A percentile compares a stretch with the other conserved stretches of the same genome.
These are phyloP conservation scores for Epinephelus moara DNA, from an alignment of 2,113 vertebrate genomes.

Conservation along the genomic window DNA sequence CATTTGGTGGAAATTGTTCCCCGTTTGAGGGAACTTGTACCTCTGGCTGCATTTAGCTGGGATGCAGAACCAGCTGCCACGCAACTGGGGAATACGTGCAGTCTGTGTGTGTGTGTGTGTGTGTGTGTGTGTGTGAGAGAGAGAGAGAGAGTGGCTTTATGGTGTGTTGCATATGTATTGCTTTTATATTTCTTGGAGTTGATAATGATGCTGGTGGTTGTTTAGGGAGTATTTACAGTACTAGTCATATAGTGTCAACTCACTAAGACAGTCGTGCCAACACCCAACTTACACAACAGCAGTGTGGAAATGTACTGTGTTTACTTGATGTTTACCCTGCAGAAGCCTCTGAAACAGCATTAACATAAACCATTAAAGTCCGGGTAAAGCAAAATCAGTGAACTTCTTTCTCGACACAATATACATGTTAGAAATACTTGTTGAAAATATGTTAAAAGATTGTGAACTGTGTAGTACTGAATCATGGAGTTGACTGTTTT, in stretches of 20 bases:
- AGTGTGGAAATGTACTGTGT: conserved; percentile 18
- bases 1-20: conserved; percentile 71
- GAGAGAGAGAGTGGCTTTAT: conserved; percentile 13
- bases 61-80: conserved; percentile 58
- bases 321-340: neutral
- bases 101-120: neutral
- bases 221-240: conserved; percentile 27
- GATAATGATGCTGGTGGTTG: conserved; percentile 34
- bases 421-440: too few species aligned
- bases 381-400: too few species aligned
- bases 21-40: conserved; percentile 61
- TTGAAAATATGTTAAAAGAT: neutral
- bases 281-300: conserved; percentile 12
- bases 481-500: too few species aligned
- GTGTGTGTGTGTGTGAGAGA: conserved; percentile 1
- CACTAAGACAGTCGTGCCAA: conserved; percentile 3
- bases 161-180: conserved; percentile 19
- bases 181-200: conserved; percentile 33
- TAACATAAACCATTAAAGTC: neutral
- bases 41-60: conserved; percentile 53
- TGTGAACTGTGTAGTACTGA: too few species aligned
- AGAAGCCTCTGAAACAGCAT: neutral
- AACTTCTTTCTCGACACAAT: too few species aligned
- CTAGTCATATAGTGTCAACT: conserved; percentile 31
- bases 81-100: conserved; percentile 15